Conservation (phyloP, 2,888 invertebrate species). For the Polydesmus complanatus region DNA sequence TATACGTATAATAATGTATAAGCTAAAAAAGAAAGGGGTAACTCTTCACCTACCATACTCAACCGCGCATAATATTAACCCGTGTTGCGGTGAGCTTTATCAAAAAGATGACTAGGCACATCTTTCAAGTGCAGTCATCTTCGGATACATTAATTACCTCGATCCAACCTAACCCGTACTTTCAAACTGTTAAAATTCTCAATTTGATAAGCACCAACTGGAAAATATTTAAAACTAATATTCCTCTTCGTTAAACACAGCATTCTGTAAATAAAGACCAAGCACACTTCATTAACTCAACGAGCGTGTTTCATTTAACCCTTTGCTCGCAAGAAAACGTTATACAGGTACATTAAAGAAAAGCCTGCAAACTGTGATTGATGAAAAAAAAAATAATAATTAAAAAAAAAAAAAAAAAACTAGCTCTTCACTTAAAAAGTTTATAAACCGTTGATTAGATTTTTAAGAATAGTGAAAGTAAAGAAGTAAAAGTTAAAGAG, state of each 20-base stretch:
- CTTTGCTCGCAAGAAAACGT: not conserved
- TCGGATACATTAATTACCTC: too few species aligned
- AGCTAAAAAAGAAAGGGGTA: not conserved
- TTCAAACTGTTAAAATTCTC: not conserved
- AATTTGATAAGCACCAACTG: not conserved
- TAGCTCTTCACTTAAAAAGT: too few species aligned
- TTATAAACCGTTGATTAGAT: not conserved
- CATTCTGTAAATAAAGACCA: not conserved
- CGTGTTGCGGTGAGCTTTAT: not conserved
- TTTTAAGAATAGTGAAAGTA: not conserved
- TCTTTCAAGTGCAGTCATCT: not conserved
- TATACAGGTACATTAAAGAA: too few species aligned
- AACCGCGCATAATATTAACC: not conserved
- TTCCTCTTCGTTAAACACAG: not conserved
- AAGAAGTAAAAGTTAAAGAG: not conserved
- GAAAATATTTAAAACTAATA: not conserved
- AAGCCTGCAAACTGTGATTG: not conserved
- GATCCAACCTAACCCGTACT: not conserved
- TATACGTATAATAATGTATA: not conserved
- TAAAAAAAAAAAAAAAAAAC: too few species aligned
- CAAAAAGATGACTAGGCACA: not conserved
- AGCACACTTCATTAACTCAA: not conserved
- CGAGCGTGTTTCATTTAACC: not conserved
- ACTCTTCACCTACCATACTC: not conserved
- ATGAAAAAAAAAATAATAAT: not conserved